Conservation (phyloP, 2,888 invertebrate species). For the Abscondita cerata region DNA sequence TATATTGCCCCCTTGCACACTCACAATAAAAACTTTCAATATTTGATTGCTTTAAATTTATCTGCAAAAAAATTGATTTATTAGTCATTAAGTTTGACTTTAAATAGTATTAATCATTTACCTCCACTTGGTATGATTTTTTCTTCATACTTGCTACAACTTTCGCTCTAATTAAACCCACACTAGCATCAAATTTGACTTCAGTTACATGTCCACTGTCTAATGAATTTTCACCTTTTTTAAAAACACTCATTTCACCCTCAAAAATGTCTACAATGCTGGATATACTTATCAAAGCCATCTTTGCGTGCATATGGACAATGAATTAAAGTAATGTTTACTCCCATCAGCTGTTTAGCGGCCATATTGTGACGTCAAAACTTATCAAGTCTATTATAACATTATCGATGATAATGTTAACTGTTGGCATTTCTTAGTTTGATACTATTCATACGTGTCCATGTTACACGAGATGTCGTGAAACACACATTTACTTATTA, state of each 20-base stretch:
- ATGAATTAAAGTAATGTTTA: background rate
- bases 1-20: background rate
- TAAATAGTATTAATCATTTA: background rate
- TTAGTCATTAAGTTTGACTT: background rate
- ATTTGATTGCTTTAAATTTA: background rate
- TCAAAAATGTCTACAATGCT: background rate
- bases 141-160: conserved; percentile 2
- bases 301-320: background rate
- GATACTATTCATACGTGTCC: no score
- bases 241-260: background rate
- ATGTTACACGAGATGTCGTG: no score
- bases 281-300: background rate
- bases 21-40: background rate
- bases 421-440: no score
- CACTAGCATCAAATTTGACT: background rate
- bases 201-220: background rate
- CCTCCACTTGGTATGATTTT: conserved; percentile 1
- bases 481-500: no score
- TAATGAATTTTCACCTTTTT: background rate
- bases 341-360: background rate
- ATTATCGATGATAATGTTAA: no score
- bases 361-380: conserved; percentile 1
- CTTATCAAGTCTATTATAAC: background rate
- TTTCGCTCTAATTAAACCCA: background rate
- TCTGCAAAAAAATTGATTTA: background rate